Conservation (phyloP, 1,140 invertebrate species). For the Artemia franciscana region DNA sequence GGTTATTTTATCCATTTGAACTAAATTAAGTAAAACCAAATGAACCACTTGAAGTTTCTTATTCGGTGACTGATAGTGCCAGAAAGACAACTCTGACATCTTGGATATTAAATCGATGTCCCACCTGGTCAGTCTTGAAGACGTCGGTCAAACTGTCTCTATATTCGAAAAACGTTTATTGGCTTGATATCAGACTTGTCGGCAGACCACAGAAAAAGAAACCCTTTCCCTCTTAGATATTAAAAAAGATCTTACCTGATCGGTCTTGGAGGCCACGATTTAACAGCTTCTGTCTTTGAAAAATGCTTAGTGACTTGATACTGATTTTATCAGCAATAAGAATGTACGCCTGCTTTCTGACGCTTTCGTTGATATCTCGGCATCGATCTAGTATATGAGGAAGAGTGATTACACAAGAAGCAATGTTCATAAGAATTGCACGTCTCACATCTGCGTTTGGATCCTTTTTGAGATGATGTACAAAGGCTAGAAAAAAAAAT, state of each 20-base stretch:
- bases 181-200: no score
- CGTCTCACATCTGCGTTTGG: conserved; percentile 43
- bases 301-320: conserved; percentile 37
- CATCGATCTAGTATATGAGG: conserved; percentile 38
- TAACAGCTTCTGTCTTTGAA: conserved; percentile 35
- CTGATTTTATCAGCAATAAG: conserved; percentile 39
- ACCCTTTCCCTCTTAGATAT: no score
- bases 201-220: no score
- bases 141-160: no score
- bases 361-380: conserved; percentile 44
- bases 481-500: conserved; percentile 29
- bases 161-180: no score
- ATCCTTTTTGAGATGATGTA: conserved; percentile 50
- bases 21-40: no score
- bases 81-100: no score
- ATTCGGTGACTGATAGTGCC: no score
- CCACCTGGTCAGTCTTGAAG: no score
- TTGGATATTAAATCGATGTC: no score
- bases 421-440: conserved; percentile 36
- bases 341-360: conserved; percentile 42
- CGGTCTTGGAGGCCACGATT: conserved; percentile 38
- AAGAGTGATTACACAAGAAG: conserved; percentile 29
- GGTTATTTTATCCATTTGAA: no score
- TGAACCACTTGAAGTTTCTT: no score
- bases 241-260: conserved; percentile 26